Conservation (phyloP, 2,797 vertebrate genomes). For the Florisuga fusca region DNA sequence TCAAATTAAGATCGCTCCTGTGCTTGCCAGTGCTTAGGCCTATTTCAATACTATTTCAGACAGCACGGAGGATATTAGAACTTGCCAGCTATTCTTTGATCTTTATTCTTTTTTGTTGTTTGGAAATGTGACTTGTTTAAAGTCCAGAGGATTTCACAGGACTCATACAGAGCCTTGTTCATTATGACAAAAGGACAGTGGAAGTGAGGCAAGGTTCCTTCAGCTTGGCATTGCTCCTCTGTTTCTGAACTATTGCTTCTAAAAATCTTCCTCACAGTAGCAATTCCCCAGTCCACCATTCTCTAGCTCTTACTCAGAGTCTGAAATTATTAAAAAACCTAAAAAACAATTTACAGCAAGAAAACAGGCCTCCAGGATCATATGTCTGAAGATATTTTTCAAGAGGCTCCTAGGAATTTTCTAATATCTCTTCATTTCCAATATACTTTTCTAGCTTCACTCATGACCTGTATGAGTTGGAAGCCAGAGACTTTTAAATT, state of each 20-base stretch:
- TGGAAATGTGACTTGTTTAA: background rate
- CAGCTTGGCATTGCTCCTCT: background rate
- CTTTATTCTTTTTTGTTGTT: background rate
- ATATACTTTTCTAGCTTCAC: background rate
- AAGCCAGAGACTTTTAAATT: conserved; percentile 15
- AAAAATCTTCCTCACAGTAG: background rate
- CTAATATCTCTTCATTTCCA: background rate
- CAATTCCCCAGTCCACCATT: background rate
- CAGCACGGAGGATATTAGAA: background rate
- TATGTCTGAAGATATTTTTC: background rate
- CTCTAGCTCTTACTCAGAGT: background rate
- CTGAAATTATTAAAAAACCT: background rate
- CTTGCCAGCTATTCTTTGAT: background rate
- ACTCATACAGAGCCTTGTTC: background rate
- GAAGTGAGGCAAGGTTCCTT: background rate
- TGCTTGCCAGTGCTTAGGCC: background rate
- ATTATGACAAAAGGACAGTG: background rate
- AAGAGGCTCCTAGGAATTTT: background rate
- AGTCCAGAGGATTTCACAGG: background rate
- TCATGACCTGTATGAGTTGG: background rate
- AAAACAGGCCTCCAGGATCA: background rate
- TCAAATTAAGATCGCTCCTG: background rate
- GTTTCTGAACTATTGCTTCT: background rate
- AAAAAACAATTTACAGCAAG: background rate
- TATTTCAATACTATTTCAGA: background rate